Evolutionary conservation across 2,113 vertebrate genomes (phyloP), one percentile per base, ranked within the genome.

Genomic region (Chelonoidis abingdonii): DNA sequence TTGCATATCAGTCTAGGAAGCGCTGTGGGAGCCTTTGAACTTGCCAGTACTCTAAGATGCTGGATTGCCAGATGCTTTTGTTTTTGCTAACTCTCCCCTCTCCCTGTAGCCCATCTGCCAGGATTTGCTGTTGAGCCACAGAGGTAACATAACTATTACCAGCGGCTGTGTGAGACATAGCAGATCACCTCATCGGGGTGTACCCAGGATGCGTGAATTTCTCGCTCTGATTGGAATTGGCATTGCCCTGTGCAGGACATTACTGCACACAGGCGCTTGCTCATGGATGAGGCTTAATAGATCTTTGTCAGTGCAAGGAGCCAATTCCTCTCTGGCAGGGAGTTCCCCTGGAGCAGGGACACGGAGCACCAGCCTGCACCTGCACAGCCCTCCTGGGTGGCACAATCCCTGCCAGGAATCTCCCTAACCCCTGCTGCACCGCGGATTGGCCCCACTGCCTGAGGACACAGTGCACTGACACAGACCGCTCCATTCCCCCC

Each of bases 191-290:
- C 38, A 76, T 89, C 49, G 47, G 88, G 1, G 3, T 5, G 6
- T 84, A 54, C 41, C 17, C 35, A 35, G n/a, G 35, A 57, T 72
- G 85, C 57, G 62, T 38, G 38, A 83, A 53, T 89, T 86, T 80
- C 83, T 89, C 47, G 62, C 83, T 92, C 86, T 78, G 62, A 89
- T 83, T 82, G 83, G 65, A 89, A 82, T 47, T 89, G 92, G 79
- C 92, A 86, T 53, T 84, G 41, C 7, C 76, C 78, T 89, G 54
- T 25, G 47, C 79, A 62, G 53, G 19, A 29, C 35, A 49, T 14
- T 44, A 47, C 69, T 49, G 65, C 72, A 29, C 83, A 25, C n/a
- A 1, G 0, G 41, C 85, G 38, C 54, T 1, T 4, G 56, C 6
- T 6, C 75, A 59, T 0, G 1, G 31, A 31, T n/a, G 44, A 52